Evolutionary conservation across 1,140 invertebrate species (phyloP).

Genomic region (Drosophila pallidifrons): DNA sequence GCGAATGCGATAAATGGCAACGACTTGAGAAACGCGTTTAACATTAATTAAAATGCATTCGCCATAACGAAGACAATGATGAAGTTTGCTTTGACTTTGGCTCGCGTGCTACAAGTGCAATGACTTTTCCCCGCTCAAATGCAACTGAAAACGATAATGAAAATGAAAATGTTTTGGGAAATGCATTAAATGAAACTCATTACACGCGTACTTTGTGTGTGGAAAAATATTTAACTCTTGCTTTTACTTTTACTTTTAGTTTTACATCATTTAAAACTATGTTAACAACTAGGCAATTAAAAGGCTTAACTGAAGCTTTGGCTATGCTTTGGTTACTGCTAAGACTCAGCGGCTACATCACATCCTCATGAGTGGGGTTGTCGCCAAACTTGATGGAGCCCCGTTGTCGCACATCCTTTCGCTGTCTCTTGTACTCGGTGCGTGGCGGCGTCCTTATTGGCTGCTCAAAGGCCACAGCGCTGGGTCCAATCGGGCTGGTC

Average conservation of each 20-base stretch:
- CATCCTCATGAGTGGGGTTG: constrained; percentile 63
- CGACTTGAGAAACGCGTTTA: constrained; percentile 40
- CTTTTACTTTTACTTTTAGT: constrained; percentile 28
- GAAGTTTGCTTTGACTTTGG: constrained; percentile 23
- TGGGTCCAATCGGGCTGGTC: constrained; percentile 71
- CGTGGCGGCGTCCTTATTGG: constrained; percentile 34
- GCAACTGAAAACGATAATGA: constrained; percentile 28
- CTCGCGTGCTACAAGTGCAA: constrained; percentile 64
- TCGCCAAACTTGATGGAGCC: constrained; percentile 70
- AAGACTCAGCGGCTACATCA: constrained; percentile 34
- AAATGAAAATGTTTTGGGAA: constrained; percentile 40
- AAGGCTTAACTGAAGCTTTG: constrained; percentile 56
- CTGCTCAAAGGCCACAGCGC: constrained; percentile 72
- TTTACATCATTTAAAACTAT: constrained; percentile 32
- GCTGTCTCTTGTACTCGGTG: constrained; percentile 61
- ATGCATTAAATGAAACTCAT: constrained; percentile 21
- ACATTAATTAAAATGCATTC: constrained; percentile 75
- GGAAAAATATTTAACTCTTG: constrained; percentile 19
- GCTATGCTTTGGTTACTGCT: constrained; percentile 69
- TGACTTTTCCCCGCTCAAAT: constrained; percentile 50
- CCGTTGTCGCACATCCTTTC: constrained; percentile 59
- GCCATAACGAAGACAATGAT: constrained; percentile 38
- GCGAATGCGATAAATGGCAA: constrained; percentile 61
- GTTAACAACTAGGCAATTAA: constrained; percentile 51
- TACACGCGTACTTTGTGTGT: not conserved